A percentile compares a stretch with the other conserved stretches of the same genome.
Conservation (phyloP, 2,113 vertebrate genomes). For the Budorcas taxicolor region DNA sequence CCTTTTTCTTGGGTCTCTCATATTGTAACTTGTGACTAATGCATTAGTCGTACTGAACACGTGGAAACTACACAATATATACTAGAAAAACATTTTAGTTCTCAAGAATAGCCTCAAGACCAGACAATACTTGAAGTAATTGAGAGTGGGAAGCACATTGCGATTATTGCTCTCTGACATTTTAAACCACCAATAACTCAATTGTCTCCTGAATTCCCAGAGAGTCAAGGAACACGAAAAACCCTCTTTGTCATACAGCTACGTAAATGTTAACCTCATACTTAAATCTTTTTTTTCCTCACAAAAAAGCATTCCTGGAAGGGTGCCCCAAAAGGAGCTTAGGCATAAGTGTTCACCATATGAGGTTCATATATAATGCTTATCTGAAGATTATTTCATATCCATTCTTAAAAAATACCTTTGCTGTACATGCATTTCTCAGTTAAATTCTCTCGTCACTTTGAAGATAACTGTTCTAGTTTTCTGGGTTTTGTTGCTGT, state of each 20-base stretch:
- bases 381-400: background rate
- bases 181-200: conserved; percentile 45
- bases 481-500: background rate
- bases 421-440: background rate
- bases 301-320: background rate
- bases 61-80: conserved; percentile 39
- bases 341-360: background rate
- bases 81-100: conserved; percentile 44
- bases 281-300: background rate
- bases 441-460: background rate
- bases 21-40: conserved; percentile 46
- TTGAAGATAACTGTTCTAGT: background rate
- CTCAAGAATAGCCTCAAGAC: conserved; percentile 40
- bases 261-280: conserved; percentile 21
- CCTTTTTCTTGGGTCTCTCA: background rate
- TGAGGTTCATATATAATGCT: background rate
- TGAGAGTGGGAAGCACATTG: conserved; percentile 41
- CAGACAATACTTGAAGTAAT: conserved; percentile 42
- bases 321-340: background rate
- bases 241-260: conserved; percentile 24
- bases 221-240: background rate
- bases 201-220: conserved; percentile 61
- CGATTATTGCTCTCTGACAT: conserved; percentile 40
- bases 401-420: background rate
- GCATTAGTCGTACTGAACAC: conserved; percentile 45